phyloP scores from a whole-genome alignment of 2,113 vertebrate species.

The Menidia beryllina region DNA sequence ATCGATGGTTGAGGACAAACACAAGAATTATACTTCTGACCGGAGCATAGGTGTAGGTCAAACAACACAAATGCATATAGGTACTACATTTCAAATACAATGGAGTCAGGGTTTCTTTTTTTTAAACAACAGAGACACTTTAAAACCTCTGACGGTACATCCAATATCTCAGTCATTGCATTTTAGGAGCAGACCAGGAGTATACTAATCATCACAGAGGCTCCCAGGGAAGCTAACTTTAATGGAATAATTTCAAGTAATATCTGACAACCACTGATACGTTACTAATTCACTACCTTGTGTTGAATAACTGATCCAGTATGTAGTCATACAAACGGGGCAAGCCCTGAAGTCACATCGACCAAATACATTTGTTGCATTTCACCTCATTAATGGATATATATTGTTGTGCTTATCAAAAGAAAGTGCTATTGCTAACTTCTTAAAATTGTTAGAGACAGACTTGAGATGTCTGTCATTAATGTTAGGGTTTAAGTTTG shows the following conservation, averaged over 20 bases:
- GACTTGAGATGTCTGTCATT: slow-evolving; percentile 19
- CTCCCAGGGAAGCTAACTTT: slow-evolving; percentile 50
- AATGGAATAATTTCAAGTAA: slow-evolving; percentile 65
- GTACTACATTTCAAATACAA: slow-evolving; percentile 66
- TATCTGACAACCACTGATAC: slow-evolving; percentile 58
- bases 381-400: slow-evolving; percentile 53
- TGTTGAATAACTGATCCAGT: slow-evolving; percentile 37
- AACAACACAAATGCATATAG: slow-evolving; percentile 69
- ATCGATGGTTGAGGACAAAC: slow-evolving; percentile 49
- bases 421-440: slow-evolving; percentile 77
- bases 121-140: slow-evolving; percentile 55
- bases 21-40: slow-evolving; percentile 48
- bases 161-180: slow-evolving; percentile 48
- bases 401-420: slow-evolving; percentile 76
- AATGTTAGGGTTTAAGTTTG: slow-evolving; percentile 43
- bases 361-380: slow-evolving; percentile 45
- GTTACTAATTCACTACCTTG: slow-evolving; percentile 38
- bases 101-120: slow-evolving; percentile 54
- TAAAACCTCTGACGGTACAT: slow-evolving; percentile 65
- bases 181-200: slow-evolving; percentile 44
- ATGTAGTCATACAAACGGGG: slow-evolving; percentile 51
- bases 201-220: slow-evolving; percentile 27
- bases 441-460: slow-evolving; percentile 45
- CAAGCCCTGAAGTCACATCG: slow-evolving; percentile 53
- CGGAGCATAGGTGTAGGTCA: slow-evolving; percentile 56